These are phyloP conservation scores for Eumerus sabulonum DNA, from an alignment of 2,888 invertebrate species.

Conservation along the genomic window DNA sequence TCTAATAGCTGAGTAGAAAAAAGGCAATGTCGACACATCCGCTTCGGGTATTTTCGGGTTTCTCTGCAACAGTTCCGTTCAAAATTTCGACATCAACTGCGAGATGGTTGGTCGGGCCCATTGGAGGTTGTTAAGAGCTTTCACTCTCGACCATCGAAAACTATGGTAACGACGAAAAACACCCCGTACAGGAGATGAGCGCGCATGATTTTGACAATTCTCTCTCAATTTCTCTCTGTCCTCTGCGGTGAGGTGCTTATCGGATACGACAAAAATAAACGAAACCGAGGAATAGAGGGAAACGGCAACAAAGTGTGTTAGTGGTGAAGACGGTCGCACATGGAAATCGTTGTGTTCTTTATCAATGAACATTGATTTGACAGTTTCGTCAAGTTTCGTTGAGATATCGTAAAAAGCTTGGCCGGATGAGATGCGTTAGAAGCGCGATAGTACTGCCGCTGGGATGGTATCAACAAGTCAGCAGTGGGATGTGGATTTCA, in stretches of 20 bases:
- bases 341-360: slow-evolving; percentile 60
- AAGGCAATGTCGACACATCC: slow-evolving; percentile 58
- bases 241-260: background rate
- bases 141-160: slow-evolving; percentile 39
- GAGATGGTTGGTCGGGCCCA: slow-evolving; percentile 15
- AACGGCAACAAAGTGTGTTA: slow-evolving; percentile 52
- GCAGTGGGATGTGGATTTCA: no score
- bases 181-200: slow-evolving; percentile 12
- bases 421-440: background rate
- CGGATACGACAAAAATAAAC: no score
- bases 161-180: slow-evolving; percentile 35
- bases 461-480: background rate
- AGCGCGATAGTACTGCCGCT: slow-evolving; percentile 9
- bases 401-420: slow-evolving; percentile 44
- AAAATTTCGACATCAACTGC: slow-evolving; percentile 68
- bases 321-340: slow-evolving; percentile 61
- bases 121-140: slow-evolving; percentile 41
- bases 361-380: slow-evolving; percentile 63
- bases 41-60: slow-evolving; percentile 63
- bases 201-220: slow-evolving; percentile 36
- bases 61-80: slow-evolving; percentile 63
- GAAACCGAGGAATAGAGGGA: slow-evolving; percentile 3
- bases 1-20: slow-evolving; percentile 21
- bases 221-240: background rate
- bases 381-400: slow-evolving; percentile 53